These are phyloP conservation scores for Sphinx pinastri DNA, from an alignment of 2,888 invertebrate species.

Conservation along the genomic window DNA sequence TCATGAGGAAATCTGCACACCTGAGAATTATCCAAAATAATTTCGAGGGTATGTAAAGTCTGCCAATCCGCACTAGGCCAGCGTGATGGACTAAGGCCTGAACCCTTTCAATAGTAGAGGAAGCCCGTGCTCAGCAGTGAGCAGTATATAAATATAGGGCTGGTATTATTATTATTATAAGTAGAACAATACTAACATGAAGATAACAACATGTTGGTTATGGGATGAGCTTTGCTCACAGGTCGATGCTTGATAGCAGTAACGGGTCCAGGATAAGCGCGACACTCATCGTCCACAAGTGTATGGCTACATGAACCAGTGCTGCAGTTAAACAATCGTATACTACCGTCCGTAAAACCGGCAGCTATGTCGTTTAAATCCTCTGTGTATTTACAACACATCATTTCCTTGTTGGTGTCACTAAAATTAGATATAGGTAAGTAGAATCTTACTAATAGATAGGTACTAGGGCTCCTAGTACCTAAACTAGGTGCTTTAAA, in stretches of 20 bases:
- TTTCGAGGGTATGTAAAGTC: too few relatives aligned
- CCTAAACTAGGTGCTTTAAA: too few relatives aligned
- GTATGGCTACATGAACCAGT: conserved; percentile 74
- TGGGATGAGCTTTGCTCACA: conserved; percentile 83
- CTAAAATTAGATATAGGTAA: conserved; percentile 53
- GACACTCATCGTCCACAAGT: conserved; percentile 82
- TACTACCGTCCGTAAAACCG: conserved; percentile 85
- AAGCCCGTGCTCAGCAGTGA: too few relatives aligned
- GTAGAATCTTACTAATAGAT: not conserved
- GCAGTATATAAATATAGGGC: not conserved
- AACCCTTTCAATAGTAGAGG: too few relatives aligned
- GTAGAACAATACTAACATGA: conserved; percentile 77
- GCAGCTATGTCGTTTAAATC: conserved; percentile 83
- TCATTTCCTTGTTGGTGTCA: conserved; percentile 79
- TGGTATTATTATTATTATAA: conserved; percentile 1
- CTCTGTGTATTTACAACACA: conserved; percentile 86
- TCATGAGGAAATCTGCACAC: too few relatives aligned
- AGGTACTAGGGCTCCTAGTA: too few relatives aligned
- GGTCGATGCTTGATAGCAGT: conserved; percentile 86
- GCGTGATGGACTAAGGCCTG: too few relatives aligned
- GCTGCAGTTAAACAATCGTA: conserved; percentile 80
- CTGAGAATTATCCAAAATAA: too few relatives aligned
- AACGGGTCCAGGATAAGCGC: conserved; percentile 81
- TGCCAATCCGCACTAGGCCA: too few relatives aligned
- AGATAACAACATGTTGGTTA: conserved; percentile 82